Conservation (phyloP, 30 jellyfish, hydroid and myxozoan genomes). For the Aurelia aurita complex sp. Pacific region DNA sequence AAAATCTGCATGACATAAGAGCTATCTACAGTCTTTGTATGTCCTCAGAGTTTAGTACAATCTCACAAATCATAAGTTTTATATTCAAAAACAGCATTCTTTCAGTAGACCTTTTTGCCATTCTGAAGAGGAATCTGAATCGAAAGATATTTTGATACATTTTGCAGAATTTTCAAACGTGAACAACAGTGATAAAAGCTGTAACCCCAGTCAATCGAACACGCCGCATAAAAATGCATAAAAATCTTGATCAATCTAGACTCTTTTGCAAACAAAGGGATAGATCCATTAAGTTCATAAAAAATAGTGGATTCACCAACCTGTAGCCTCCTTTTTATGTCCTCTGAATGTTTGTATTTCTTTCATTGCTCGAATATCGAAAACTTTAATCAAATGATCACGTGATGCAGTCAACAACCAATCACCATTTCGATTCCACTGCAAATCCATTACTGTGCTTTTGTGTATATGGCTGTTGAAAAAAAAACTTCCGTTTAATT, state of each 20-base stretch:
- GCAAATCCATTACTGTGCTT: slow-evolving; percentile 96
- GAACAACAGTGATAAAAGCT: background rate
- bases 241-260: background rate
- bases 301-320: slow-evolving; percentile 17
- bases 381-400: slow-evolving; percentile 94
- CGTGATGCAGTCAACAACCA: slow-evolving; percentile 99
- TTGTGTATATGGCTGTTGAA: slow-evolving; percentile 88
- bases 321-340: slow-evolving; percentile 97
- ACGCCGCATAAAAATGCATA: too few species aligned
- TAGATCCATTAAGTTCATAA: background rate
- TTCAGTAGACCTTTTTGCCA: too few species aligned
- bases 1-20: too few species aligned
- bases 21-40: too few species aligned
- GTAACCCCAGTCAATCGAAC: background rate
- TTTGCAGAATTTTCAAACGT: too few species aligned
- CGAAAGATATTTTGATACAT: too few species aligned
- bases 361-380: slow-evolving; percentile 95
- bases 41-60: too few species aligned
- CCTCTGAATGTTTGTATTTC: slow-evolving; percentile 95
- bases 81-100: too few species aligned
- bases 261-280: background rate
- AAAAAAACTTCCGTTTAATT: background rate
- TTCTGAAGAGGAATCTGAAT: too few species aligned
- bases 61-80: too few species aligned
- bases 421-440: slow-evolving; percentile 97